Base-by-base conservation (phyloP, 2,113 vertebrate genomes). In the Pseudorectes ferrugineus region DNA sequence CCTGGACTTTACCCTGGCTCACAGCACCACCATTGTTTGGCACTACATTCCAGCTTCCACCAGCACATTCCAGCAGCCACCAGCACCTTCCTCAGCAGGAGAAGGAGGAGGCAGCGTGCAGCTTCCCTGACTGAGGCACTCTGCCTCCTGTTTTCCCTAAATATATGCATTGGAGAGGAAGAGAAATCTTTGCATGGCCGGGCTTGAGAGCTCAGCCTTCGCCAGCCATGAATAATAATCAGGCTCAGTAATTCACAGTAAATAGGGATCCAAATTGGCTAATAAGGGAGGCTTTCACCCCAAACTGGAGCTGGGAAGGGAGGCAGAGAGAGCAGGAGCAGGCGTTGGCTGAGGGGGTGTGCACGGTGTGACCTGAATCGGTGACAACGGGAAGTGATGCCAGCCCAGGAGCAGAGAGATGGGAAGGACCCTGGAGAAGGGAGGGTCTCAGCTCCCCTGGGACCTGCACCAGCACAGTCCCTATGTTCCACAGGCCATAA, bases 191-290 rank as follows among this genome's bases (percentile, higher is more conserved):
- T 59, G 95, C 95, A 72, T 97, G 95, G 94, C 92, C 35, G 95
- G 57, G 86, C 74, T 96, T 61, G 95, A 90, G 97, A 96, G 90
- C 95, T 97, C 95, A 94, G 96, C 88, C 78, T 87, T 79, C 84
- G 18, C 96, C 76, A 66, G 93, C 98, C 97, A 96, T 98, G 98
- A 98, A 98, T 98, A 98, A 97, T 98, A 98, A 98, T 97, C 97
- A 98, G 97, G 95, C 97, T 95, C 62, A 91, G 97, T 97, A 97
- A 98, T 97, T 97, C 97, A 78, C 97, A 96, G 97, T 92, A 96
- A 98, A 98, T 96, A 95, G 96, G 90, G 97, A 97, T 94, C 97
- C 98, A 98, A 96, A 98, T 96, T 98, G 98, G 96, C 98, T 98
- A 97, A 98, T 97, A 97, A 97, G 97, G 95, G 95, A 97, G 89